Evolutionary conservation across 2,888 invertebrate species (phyloP).

Genomic region (Oscheius onirici): DNA sequence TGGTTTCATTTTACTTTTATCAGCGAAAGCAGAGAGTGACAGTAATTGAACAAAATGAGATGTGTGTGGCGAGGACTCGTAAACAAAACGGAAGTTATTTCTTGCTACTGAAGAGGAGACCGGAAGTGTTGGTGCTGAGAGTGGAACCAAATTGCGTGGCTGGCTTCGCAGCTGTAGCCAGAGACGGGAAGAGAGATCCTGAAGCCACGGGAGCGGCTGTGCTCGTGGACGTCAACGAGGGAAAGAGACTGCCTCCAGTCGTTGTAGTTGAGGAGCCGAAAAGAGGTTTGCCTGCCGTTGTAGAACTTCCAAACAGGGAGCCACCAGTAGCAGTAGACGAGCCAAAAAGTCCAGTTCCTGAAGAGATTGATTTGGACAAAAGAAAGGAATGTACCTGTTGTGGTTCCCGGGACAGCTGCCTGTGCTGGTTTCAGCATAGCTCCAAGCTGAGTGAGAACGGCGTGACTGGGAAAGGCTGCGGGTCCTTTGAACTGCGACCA

Average conservation of each 20-base stretch:
- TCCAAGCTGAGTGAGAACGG: constrained; percentile 24
- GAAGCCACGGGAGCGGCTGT: constrained; percentile 38
- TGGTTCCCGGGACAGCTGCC: background rate
- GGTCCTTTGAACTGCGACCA: constrained; percentile 31
- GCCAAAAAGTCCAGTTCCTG: constrained; percentile 29
- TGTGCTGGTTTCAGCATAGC: constrained; percentile 29
- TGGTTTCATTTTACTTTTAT: no score
- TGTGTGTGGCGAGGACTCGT: no score
- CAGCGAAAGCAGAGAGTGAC: no score
- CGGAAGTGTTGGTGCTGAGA: constrained; percentile 30
- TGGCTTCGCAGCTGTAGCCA: constrained; percentile 9
- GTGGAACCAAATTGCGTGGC: constrained; percentile 43
- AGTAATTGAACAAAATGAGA: no score
- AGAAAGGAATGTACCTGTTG: background rate
- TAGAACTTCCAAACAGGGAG: constrained; percentile 39
- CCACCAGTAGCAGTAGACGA: constrained; percentile 38
- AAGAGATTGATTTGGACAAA: background rate
- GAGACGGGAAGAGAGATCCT: constrained; percentile 6
- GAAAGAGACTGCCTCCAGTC: constrained; percentile 13
- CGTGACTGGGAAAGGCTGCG: constrained; percentile 26
- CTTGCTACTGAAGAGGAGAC: no score
- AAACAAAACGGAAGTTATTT: no score
- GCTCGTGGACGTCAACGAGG: constrained; percentile 21
- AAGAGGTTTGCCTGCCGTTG: constrained; percentile 23
- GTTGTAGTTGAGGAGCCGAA: constrained; percentile 26